phyloP scores from a whole-genome alignment of 1,140 invertebrate genomes.

The Steinernema khuongi region DNA sequence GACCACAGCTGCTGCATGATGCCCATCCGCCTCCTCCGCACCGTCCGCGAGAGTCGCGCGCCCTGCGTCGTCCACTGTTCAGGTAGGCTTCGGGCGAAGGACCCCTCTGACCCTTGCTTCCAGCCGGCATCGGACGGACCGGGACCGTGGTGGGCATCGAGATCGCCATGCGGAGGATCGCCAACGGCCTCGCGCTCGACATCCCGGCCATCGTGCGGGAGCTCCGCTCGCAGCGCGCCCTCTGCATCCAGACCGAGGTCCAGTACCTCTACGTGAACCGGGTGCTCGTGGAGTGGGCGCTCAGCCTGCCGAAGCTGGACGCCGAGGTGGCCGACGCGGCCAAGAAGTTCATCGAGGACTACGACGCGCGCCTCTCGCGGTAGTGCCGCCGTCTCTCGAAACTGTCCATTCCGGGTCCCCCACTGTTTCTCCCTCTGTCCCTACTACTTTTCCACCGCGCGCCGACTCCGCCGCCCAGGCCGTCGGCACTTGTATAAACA shows the following conservation, averaged over 20 bases:
- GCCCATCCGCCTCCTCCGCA: constrained; percentile 22
- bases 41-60: constrained; percentile 1
- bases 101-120: neutral
- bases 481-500: constrained; percentile 15
- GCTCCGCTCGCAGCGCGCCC: constrained; percentile 11
- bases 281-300: constrained; percentile 23
- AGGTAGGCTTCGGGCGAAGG: neutral
- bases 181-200: constrained; percentile 17
- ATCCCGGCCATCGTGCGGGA: constrained; percentile 22
- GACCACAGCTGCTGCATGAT: constrained; percentile 23
- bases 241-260: constrained; percentile 26
- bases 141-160: constrained; percentile 26
- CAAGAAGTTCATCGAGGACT: constrained; percentile 23
- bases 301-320: constrained; percentile 2
- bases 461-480: neutral
- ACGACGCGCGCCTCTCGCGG: constrained; percentile 20
- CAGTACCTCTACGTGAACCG: constrained; percentile 32
- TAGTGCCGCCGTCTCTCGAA: neutral
- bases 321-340: constrained; percentile 14
- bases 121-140: constrained; percentile 26
- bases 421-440: neutral
- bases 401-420: constrained; percentile 15
- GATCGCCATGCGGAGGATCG: constrained; percentile 23
- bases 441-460: neutral
- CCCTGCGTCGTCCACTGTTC: constrained; percentile 26